These are phyloP conservation scores for Pterocles orientalis DNA, from an alignment of 2,113 vertebrate species.

Conservation along the genomic window DNA sequence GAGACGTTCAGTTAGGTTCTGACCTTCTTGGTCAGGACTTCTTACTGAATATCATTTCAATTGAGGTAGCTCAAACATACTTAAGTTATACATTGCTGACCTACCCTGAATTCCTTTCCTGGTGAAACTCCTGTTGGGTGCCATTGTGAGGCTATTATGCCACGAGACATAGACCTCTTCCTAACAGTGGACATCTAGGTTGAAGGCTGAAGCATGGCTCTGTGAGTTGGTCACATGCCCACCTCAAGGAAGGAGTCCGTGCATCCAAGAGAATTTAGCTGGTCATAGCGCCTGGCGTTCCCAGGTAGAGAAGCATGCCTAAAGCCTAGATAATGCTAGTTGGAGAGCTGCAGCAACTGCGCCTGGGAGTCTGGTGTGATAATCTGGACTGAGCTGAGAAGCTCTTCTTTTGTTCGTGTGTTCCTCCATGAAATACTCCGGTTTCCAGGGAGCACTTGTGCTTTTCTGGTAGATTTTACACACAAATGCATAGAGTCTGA, in stretches of 20 bases:
- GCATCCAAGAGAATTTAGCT: not conserved
- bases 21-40: not conserved
- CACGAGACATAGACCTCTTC: not conserved
- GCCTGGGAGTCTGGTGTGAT: not conserved
- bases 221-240: not conserved
- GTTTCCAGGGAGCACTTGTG: constrained; percentile 3
- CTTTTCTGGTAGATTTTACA: constrained; percentile 9
- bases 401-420: not conserved
- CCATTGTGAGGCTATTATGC: not conserved
- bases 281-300: not conserved
- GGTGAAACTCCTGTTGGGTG: not conserved
- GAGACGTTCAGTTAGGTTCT: not conserved
- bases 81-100: not conserved
- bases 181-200: not conserved
- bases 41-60: not conserved
- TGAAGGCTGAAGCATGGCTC: not conserved
- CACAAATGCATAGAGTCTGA: not conserved
- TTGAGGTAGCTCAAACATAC: not conserved
- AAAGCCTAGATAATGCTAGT: not conserved
- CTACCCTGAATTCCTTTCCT: not conserved
- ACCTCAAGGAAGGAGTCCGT: not conserved
- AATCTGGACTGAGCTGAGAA: not conserved
- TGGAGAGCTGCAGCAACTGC: not conserved
- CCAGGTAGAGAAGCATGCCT: not conserved
- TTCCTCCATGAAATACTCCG: not conserved